Percentiles rank a stretch among this genome's conserved stretches.
Evolutionary conservation across 2,888 invertebrate species (phyloP).

Genomic region (Holacanthella duospinosa): DNA sequence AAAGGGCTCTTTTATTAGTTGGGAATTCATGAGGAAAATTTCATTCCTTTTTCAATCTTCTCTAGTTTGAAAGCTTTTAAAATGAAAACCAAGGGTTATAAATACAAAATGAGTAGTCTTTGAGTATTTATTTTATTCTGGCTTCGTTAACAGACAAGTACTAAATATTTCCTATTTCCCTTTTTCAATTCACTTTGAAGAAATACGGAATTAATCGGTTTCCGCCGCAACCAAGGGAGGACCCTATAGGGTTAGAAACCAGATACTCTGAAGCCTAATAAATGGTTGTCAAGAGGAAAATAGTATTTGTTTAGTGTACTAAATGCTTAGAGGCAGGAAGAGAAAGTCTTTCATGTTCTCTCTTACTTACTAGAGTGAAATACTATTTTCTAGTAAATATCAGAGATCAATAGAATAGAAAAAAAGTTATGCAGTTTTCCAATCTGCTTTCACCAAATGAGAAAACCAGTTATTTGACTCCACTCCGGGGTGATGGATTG

Average conservation of each 20-base stretch:
- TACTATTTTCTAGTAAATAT: neutral
- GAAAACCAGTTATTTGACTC: neutral
- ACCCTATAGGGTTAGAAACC: neutral
- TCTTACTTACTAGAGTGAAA: too few species aligned
- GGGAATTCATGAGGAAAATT: too few species aligned
- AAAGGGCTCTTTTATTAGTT: too few species aligned
- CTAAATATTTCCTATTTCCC: neutral
- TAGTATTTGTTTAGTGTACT: conserved; percentile 1
- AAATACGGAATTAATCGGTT: neutral
- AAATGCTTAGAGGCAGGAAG: neutral
- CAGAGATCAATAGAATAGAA: neutral
- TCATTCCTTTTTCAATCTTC: neutral
- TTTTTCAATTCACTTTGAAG: neutral
- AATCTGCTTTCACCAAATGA: neutral
- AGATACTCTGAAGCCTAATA: neutral
- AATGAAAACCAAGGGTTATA: neutral
- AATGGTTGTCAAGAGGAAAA: neutral
- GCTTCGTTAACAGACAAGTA: neutral
- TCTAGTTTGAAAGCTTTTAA: neutral
- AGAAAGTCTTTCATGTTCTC: neutral
- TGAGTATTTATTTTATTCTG: neutral
- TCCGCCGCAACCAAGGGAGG: neutral
- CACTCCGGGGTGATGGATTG: neutral
- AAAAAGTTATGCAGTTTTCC: neutral
- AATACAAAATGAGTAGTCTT: neutral